phyloP scores from a whole-genome alignment of 2,888 invertebrate species.

The Celastrina argiolus region DNA sequence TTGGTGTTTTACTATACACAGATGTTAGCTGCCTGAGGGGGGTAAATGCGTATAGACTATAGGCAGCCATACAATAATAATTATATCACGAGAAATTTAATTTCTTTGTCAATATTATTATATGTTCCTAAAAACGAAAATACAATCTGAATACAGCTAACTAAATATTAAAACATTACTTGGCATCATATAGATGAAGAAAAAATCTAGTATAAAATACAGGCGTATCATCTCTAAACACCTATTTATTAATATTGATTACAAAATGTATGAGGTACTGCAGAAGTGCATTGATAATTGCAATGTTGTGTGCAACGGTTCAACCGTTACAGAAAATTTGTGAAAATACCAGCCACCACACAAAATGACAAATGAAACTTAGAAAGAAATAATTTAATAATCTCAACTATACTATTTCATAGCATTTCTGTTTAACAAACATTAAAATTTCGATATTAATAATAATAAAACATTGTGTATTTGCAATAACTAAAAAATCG shows the following conservation, averaged over 20 bases:
- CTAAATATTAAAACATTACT: not conserved
- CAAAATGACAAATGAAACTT: not conserved
- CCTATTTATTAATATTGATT: constrained; percentile 3
- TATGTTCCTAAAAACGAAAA: not conserved
- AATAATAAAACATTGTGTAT: too few relatives aligned
- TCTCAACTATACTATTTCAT: not conserved
- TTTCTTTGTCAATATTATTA: not conserved
- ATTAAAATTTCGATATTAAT: too few relatives aligned
- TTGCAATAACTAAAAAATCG: too few relatives aligned
- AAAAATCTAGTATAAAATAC: constrained; percentile 12
- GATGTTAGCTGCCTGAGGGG: not conserved
- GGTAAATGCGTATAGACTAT: not conserved
- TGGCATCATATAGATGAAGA: not conserved
- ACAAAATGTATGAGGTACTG: constrained; percentile 14
- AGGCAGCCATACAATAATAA: not conserved
- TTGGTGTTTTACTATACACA: not conserved
- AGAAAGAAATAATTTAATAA: not conserved
- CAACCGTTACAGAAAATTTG: not conserved
- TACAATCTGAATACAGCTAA: not conserved
- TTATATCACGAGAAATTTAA: not conserved
- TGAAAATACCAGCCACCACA: not conserved
- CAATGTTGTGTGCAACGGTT: not conserved
- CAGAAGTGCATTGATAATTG: not conserved
- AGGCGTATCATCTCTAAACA: constrained; percentile 3
- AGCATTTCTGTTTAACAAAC: too few relatives aligned